Evolutionary conservation across 2,797 vertebrate species (phyloP).

Genomic region (Sylvilagus floridanus): DNA sequence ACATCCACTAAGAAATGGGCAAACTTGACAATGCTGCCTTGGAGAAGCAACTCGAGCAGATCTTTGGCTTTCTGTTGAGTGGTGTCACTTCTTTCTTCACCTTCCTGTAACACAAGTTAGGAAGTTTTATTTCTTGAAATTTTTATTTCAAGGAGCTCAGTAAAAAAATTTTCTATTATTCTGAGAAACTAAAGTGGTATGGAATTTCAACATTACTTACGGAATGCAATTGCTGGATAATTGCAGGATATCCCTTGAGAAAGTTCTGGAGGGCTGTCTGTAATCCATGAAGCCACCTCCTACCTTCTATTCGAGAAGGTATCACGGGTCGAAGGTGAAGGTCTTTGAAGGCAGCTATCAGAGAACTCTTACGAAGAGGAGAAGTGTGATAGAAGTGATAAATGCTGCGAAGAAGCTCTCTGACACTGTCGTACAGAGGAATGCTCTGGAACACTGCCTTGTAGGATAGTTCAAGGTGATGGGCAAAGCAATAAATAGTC

Average conservation of each 20-base stretch:
- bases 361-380: conserved; percentile 73
- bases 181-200: not conserved
- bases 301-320: conserved; percentile 77
- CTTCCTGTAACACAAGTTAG: conserved; percentile 69
- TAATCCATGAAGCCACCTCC: conserved; percentile 78
- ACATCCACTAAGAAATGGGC: conserved; percentile 83
- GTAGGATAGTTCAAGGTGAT: conserved; percentile 80
- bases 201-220: conserved; percentile 79
- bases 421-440: conserved; percentile 70
- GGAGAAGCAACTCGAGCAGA: conserved; percentile 78
- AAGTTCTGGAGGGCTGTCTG: conserved; percentile 83
- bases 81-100: conserved; percentile 49
- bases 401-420: conserved; percentile 66
- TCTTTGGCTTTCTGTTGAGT: conserved; percentile 71
- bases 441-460: conserved; percentile 71
- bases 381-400: conserved; percentile 81
- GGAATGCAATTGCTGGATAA: conserved; percentile 81
- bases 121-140: conserved; percentile 16
- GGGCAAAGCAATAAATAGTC: conserved; percentile 76
- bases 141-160: not conserved
- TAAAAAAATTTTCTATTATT: conserved; percentile 36
- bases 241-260: conserved; percentile 83
- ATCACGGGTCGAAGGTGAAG: conserved; percentile 75
- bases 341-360: conserved; percentile 66
- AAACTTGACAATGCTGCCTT: conserved; percentile 80